Evolutionary conservation across 2,888 invertebrate species (phyloP).

Genomic region (Limnephilus auricula): DNA sequence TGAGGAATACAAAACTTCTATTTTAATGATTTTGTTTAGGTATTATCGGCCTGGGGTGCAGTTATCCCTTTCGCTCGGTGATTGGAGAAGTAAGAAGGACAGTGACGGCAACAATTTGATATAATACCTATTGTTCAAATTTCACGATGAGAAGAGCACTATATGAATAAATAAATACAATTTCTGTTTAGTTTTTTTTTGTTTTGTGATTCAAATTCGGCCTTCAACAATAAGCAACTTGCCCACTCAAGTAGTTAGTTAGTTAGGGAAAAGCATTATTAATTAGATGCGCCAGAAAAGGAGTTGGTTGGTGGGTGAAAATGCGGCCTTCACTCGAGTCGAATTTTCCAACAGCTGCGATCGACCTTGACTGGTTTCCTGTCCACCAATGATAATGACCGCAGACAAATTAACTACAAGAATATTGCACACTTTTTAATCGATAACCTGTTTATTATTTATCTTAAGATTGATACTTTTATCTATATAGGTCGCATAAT

Average conservation of each 20-base stretch:
- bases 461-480: not conserved
- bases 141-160: no score
- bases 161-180: not conserved
- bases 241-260: not conserved
- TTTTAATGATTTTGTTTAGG: no score
- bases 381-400: not conserved
- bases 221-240: not conserved
- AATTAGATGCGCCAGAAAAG: not conserved
- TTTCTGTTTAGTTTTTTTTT: not conserved
- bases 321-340: not conserved
- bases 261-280: not conserved
- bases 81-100: no score
- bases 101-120: no score
- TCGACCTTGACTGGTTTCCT: not conserved
- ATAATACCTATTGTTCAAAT: no score
- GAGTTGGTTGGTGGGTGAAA: not conserved
- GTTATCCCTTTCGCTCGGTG: no score
- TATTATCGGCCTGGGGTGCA: no score
- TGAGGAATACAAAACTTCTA: no score
- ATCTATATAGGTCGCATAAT: not conserved
- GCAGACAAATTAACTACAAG: not conserved
- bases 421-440: not conserved
- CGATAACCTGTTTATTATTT: not conserved
- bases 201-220: not conserved
- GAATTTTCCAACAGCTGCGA: not conserved